Conservation (phyloP, 2,113 vertebrate species). For the Pterocles orientalis region DNA sequence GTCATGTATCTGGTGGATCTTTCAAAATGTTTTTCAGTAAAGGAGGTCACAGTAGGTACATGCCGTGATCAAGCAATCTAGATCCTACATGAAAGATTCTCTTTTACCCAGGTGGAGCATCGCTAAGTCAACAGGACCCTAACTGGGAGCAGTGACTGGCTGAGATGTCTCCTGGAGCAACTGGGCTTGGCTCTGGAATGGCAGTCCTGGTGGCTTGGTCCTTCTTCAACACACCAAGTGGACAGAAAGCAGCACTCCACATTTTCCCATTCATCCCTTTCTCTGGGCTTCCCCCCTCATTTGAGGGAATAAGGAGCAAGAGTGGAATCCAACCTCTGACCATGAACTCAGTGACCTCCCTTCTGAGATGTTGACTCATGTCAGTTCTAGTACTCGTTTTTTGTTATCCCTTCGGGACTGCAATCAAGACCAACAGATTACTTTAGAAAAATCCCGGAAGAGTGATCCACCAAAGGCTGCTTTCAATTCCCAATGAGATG, state of each 20-base stretch:
- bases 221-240: neutral
- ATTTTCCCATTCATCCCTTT: neutral
- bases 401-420: neutral
- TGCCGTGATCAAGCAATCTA: neutral
- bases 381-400: neutral
- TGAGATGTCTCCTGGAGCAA: neutral
- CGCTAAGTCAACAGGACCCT: neutral
- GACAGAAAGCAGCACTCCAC: neutral
- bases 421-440: neutral
- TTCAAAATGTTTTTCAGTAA: neutral
- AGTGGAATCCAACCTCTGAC: neutral
- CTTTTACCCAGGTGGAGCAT: neutral
- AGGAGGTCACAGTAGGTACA: neutral
- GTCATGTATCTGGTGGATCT: neutral
- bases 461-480: neutral
- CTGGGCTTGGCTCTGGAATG: neutral
- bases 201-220: neutral
- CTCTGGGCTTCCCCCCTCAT: neutral
- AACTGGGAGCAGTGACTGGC: neutral
- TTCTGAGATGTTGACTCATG: neutral
- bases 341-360: neutral
- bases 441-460: neutral
- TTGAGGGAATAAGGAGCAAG: neutral
- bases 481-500: neutral
- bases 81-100: neutral